Evolutionary conservation across 2,113 vertebrate genomes (phyloP), one percentile per base, ranked within the genome.

Genomic region (Jacana jacana): DNA sequence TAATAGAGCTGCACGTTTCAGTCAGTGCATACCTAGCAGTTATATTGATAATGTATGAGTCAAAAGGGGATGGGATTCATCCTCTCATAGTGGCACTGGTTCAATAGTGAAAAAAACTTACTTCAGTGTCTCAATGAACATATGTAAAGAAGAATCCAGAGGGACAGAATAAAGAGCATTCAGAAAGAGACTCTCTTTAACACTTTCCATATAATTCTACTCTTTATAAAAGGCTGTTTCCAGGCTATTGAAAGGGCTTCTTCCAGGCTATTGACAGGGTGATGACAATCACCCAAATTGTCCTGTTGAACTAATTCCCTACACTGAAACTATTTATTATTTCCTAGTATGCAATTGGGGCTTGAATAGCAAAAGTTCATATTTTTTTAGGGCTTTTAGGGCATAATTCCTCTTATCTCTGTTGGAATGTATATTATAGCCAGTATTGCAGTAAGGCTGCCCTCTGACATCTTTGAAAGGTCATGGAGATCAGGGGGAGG

Each of bases 141-240:
- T 78, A 89, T 30, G 80, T 86, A 93, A 94, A 93, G 90, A 94
- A 92, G 88, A 93, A 96, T 69, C 88, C 73, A 84, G 69, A 78
- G 80, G 60, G 72, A 76, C 13, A 91, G 90, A 94, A 95, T 96
- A 96, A 95, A 92, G 86, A 94, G 66, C 80, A 88, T 96, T 97
- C 85, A 96, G 85, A 96, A 81, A 84, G 68, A 52, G 75, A 95
- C 85, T 91, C 69, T 90, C 80, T 95, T 94, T 94, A 94, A 91
- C 88, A 72, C 81, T 95, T 96, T 96, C 65, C 77, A 82, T 87
- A 91, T 93, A 96, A 96, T 93, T 95, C 95, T 61, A 86, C 91
- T 92, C 95, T 58, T 78, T 87, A 89, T 92, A 95, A 97, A 96
- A 90, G 95, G 73, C 83, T 93, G 81, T 91, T 96, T 96, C 93